These are phyloP conservation scores for Syrista parreyssii DNA, from an alignment of 2,888 invertebrate genomes.

Conservation along the genomic window DNA sequence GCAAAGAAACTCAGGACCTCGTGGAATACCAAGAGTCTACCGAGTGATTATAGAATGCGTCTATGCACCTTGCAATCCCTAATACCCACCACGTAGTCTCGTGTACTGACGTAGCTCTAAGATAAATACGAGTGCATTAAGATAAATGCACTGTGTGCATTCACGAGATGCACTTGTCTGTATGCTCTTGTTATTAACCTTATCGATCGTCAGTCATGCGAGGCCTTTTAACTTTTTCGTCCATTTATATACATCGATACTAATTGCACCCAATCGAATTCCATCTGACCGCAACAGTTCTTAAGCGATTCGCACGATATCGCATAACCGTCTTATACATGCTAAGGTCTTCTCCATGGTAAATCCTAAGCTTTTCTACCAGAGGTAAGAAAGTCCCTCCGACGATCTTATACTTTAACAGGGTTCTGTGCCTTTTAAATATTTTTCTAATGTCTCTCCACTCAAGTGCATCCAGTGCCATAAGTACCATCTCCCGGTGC, in stretches of 20 bases:
- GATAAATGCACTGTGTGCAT: not conserved
- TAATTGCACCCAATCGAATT: conserved; percentile 33
- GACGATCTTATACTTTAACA: not conserved
- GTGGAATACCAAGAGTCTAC: not conserved
- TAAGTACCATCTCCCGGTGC: not conserved
- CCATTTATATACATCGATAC: conserved; percentile 8
- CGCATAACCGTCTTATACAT: not conserved
- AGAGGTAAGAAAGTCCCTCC: not conserved
- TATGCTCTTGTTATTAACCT: conserved; percentile 18
- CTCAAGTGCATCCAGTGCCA: not conserved
- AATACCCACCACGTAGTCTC: not conserved
- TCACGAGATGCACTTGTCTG: not conserved
- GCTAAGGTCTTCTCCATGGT: not conserved
- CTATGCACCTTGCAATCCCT: not conserved
- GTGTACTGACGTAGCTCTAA: not conserved
- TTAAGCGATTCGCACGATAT: not conserved
- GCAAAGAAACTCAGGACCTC: not conserved
- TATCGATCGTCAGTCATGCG: conserved; percentile 20
- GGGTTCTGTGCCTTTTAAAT: not conserved
- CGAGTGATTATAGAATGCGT: not conserved
- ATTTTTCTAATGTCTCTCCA: not conserved
- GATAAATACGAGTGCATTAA: not conserved
- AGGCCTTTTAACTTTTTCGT: conserved; percentile 15
- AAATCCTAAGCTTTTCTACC: not conserved
- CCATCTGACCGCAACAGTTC: conserved; percentile 35